Percentiles rank a stretch among this genome's conserved stretches.
phyloP scores from a whole-genome alignment of 2,888 invertebrate species.

The Phrixothrix hirtus region DNA sequence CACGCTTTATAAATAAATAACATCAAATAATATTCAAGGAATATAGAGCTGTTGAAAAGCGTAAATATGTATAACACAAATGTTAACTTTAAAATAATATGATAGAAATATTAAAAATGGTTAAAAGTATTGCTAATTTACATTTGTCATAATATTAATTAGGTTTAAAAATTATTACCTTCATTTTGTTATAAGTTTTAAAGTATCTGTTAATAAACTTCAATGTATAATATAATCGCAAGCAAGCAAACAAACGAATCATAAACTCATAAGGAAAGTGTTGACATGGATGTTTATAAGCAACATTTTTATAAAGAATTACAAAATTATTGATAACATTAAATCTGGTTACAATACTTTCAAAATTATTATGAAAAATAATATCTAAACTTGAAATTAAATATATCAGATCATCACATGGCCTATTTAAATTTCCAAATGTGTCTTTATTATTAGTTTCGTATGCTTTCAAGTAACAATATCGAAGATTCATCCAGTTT shows the following conservation, averaged over 20 bases:
- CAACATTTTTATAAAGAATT: not conserved
- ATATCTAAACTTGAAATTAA: not conserved
- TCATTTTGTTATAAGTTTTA: no score
- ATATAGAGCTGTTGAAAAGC: no score
- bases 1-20: no score
- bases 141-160: no score
- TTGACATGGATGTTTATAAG: not conserved
- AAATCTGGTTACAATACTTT: not conserved
- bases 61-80: no score
- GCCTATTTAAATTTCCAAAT: constrained; percentile 3
- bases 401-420: not conserved
- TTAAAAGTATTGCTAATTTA: no score
- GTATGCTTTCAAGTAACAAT: constrained; percentile 2
- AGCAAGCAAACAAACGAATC: not conserved
- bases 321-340: not conserved
- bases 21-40: no score
- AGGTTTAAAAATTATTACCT: no score
- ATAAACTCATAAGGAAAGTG: not conserved
- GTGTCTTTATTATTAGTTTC: not conserved
- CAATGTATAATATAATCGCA: not conserved
- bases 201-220: not conserved
- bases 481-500: not conserved
- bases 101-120: no score
- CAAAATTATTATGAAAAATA: constrained; percentile 1
- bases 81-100: no score